Evolutionary conservation across 2,797 vertebrate genomes (phyloP).

Genomic region (Pterois miles): DNA sequence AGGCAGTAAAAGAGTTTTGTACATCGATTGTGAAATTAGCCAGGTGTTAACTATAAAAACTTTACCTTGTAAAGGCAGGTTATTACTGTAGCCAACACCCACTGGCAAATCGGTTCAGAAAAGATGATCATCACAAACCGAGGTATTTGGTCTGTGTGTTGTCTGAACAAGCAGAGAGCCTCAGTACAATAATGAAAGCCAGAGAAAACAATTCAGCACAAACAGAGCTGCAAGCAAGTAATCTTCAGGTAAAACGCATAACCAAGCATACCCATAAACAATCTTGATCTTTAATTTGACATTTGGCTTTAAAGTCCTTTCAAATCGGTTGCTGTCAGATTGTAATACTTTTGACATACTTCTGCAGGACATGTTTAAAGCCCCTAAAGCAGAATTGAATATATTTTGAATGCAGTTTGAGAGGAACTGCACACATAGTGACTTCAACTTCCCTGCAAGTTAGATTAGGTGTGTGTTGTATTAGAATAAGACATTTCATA

Average conservation of each 20-base stretch:
- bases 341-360: neutral
- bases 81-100: slow-evolving; percentile 1
- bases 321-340: neutral
- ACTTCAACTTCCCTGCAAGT: neutral
- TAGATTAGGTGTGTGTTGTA: too few relatives aligned
- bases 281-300: neutral
- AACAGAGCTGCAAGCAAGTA: neutral
- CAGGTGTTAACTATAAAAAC: neutral
- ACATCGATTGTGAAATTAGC: neutral
- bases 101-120: neutral
- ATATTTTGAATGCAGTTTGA: neutral
- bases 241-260: neutral
- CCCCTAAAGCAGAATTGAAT: neutral
- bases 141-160: slow-evolving; percentile 12
- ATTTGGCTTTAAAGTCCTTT: neutral
- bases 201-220: neutral
- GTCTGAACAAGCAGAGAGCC: slow-evolving; percentile 38
- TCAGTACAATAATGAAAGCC: neutral
- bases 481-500: neutral
- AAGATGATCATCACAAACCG: neutral
- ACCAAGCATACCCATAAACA: neutral
- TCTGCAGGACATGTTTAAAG: neutral
- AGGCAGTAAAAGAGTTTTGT: neutral
- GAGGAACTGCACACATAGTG: neutral
- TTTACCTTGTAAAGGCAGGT: neutral